Conservation (phyloP, 2,888 invertebrate genomes). For the Clivina fossor region DNA sequence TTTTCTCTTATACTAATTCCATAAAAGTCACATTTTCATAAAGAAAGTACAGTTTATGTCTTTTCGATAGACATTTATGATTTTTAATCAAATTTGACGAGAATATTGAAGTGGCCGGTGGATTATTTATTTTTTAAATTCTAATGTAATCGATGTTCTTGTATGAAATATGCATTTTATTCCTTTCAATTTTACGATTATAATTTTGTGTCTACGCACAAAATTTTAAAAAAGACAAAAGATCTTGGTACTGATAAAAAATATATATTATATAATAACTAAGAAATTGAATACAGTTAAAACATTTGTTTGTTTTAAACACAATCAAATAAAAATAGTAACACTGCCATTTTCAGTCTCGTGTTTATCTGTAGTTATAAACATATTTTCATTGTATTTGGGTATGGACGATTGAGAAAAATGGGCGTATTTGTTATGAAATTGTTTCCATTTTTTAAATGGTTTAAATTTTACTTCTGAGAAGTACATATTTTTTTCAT, state of each 20-base stretch:
- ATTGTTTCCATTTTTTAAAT: conserved; percentile 18
- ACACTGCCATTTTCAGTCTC: conserved; percentile 9
- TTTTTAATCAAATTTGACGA: no score
- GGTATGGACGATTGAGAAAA: not conserved
- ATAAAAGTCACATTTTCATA: no score
- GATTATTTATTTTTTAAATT: no score
- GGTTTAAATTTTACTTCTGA: conserved; percentile 27
- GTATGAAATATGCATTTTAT: no score
- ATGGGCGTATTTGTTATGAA: not conserved
- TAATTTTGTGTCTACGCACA: no score
- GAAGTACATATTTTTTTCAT: conserved; percentile 21
- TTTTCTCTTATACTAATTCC: no score
- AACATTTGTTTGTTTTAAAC: not conserved
- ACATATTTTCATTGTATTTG: not conserved
- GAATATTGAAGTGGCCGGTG: no score
- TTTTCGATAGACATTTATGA: no score
- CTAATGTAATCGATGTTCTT: no score
- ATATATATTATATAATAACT: not conserved
- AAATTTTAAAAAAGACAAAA: no score
- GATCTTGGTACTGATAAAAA: not conserved
- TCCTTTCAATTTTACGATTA: no score
- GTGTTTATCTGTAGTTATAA: not conserved
- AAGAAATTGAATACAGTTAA: not conserved
- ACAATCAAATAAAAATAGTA: conserved; percentile 7
- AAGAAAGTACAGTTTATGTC: no score